These are phyloP conservation scores for Anneissia japonica DNA, from an alignment of 35 echinoderm and acorn worm species.

Conservation along the genomic window DNA sequence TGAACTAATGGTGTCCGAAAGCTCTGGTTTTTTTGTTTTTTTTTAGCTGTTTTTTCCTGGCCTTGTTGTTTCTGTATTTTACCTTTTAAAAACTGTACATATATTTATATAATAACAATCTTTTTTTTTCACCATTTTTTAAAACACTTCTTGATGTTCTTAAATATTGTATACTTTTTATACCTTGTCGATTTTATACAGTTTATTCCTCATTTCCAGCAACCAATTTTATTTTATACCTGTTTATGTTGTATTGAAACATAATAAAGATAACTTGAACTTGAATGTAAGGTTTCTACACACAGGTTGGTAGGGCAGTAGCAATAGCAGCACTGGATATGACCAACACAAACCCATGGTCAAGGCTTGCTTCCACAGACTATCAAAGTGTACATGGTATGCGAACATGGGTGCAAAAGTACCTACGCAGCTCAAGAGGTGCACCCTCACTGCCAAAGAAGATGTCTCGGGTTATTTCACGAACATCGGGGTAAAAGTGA, in stretches of 20 bases:
- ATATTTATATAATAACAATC: too few relatives aligned
- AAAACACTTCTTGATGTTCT: background rate
- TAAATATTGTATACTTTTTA: background rate
- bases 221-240: background rate
- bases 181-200: background rate
- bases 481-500: slow-evolving; percentile 75
- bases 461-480: slow-evolving; percentile 82
- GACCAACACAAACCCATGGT: slow-evolving; percentile 85
- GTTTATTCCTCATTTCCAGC: background rate
- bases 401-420: slow-evolving; percentile 73
- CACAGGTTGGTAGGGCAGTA: slow-evolving; percentile 82
- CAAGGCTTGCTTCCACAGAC: slow-evolving; percentile 72
- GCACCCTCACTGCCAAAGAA: slow-evolving; percentile 90
- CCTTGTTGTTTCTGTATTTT: too few relatives aligned
- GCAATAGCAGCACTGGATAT: slow-evolving; percentile 80
- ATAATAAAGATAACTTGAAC: too few relatives aligned
- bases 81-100: too few relatives aligned
- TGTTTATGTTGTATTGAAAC: too few relatives aligned
- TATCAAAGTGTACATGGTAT: slow-evolving; percentile 73
- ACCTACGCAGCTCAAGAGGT: slow-evolving; percentile 67
- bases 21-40: too few relatives aligned
- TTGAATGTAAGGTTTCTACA: too few relatives aligned
- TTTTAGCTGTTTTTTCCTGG: too few relatives aligned
- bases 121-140: too few relatives aligned
- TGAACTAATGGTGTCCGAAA: too few relatives aligned